Evolutionary conservation across 2,888 invertebrate genomes (phyloP).

Genomic region (Eupithecia exiguata): DNA sequence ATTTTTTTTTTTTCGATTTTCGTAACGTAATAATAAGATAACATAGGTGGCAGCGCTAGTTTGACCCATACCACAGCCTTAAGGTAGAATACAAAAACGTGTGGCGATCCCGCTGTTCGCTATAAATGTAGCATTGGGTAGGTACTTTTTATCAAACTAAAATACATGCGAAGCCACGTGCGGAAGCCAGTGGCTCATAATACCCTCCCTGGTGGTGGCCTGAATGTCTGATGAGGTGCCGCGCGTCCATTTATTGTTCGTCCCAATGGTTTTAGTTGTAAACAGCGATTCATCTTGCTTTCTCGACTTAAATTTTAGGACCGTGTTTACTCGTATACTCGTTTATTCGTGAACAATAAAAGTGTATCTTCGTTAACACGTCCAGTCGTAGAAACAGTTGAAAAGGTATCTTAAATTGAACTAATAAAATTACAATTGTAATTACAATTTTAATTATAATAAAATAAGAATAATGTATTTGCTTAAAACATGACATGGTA

Average conservation of each 20-base stretch:
- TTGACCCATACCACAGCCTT: too few species aligned
- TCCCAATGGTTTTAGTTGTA: slow-evolving; percentile 10
- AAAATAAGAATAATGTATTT: too few species aligned
- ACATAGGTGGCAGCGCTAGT: too few species aligned
- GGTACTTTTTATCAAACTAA: background rate
- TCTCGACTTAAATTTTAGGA: slow-evolving; percentile 8
- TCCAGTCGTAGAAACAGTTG: background rate
- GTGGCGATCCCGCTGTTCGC: too few species aligned
- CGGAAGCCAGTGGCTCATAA: background rate
- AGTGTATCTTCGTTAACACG: background rate
- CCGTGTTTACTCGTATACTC: background rate
- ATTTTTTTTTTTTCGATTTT: too few species aligned
- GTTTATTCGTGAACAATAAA: background rate
- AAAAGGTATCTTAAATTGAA: too few species aligned
- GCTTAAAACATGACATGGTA: too few species aligned
- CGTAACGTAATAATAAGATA: too few species aligned
- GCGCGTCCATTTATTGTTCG: slow-evolving; percentile 8
- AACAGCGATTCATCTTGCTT: slow-evolving; percentile 10
- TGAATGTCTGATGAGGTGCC: slow-evolving; percentile 34
- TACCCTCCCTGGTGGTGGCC: slow-evolving; percentile 22
- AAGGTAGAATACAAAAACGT: too few species aligned
- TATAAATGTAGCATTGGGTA: too few species aligned
- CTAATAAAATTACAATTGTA: too few species aligned
- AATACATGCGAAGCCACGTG: background rate
- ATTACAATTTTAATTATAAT: too few species aligned